Percentiles rank a stretch among this genome's conserved stretches.
Evolutionary conservation across 2,888 invertebrate species (phyloP).

Genomic region (Eristalis arbustorum): DNA sequence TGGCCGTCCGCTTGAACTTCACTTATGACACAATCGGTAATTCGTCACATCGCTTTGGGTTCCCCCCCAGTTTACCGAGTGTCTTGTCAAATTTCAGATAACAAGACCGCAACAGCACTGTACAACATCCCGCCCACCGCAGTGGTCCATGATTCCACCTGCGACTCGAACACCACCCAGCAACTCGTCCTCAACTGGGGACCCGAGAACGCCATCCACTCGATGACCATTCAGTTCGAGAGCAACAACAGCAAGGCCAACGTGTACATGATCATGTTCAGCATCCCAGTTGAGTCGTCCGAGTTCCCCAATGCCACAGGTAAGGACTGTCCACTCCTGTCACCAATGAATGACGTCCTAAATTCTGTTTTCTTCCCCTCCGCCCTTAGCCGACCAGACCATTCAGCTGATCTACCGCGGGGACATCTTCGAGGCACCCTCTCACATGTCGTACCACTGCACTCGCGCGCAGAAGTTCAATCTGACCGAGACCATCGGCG

Average conservation of each 20-base stretch:
- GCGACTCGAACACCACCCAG: slow-evolving; percentile 78
- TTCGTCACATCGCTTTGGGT: neutral
- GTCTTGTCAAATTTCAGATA: slow-evolving; percentile 65
- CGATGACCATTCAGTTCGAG: slow-evolving; percentile 80
- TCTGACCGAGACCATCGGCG: slow-evolving; percentile 79
- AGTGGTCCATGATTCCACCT: slow-evolving; percentile 78
- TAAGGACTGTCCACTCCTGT: no score
- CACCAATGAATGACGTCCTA: neutral
- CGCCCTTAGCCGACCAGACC: slow-evolving; percentile 78
- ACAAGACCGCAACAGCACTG: slow-evolving; percentile 75
- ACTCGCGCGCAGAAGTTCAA: slow-evolving; percentile 82
- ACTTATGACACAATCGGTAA: slow-evolving; percentile 77
- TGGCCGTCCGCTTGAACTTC: slow-evolving; percentile 85
- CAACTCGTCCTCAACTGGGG: slow-evolving; percentile 80
- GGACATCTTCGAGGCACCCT: slow-evolving; percentile 83
- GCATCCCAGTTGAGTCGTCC: slow-evolving; percentile 74
- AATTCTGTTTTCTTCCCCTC: slow-evolving; percentile 14
- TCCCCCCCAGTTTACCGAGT: neutral
- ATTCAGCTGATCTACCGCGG: slow-evolving; percentile 81
- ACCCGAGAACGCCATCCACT: slow-evolving; percentile 68
- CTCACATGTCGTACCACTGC: slow-evolving; percentile 88
- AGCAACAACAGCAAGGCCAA: slow-evolving; percentile 78
- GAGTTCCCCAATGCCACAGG: slow-evolving; percentile 79
- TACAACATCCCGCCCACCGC: slow-evolving; percentile 81
- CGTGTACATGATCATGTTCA: slow-evolving; percentile 74